Evolutionary conservation across 2,113 vertebrate species (phyloP), one percentile per base, ranked within the genome.

Genomic region (Daboia siamensis): DNA sequence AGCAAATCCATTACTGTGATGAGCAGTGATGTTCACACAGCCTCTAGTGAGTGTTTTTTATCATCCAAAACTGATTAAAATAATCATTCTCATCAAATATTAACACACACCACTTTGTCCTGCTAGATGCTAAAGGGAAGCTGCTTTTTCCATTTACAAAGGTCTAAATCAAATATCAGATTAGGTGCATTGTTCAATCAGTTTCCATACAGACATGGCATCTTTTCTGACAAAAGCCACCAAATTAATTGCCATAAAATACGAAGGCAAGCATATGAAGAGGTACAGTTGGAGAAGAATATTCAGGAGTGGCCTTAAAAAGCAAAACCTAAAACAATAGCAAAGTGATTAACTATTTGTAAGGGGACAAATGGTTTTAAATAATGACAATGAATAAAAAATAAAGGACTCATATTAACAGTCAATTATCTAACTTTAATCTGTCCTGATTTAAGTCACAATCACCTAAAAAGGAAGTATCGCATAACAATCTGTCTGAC

Each of bases 1-100:
- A 93, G 91, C 51, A 96, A 95, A 95, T 95, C 86, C 93, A 94
- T 95, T 94, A 90, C 93, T 96, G 88, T 94, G 92, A 95, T 94
- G 94, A 55, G 93, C 93, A 91, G 91, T 89, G 88, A 89, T 92
- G 48, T 93, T 97, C 95, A 93, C 92, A 93, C 15, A 94, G 94
- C 8, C 93, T 96, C 93, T 91, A 95, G 94, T 92, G 93, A 95
- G 54, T 94, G 90, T 94, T 96, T 96, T 92, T 97, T 96, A 95
- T 94, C 90, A 91, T 96, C 96, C 86, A 91, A 95, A 97, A 95
- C 69, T 95, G 88, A 97, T 97, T 97, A 96, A 97, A 97, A 95
- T 93, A 96, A 94, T 97, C 88, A 95, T 86, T 87, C 69, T 96
- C 93, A 96, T 97, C 96, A 97, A 97, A 97, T 92, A 96, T 96